phyloP scores from a whole-genome alignment of 2,797 vertebrate species.

The Pseudochaenichthys georgianus region DNA sequence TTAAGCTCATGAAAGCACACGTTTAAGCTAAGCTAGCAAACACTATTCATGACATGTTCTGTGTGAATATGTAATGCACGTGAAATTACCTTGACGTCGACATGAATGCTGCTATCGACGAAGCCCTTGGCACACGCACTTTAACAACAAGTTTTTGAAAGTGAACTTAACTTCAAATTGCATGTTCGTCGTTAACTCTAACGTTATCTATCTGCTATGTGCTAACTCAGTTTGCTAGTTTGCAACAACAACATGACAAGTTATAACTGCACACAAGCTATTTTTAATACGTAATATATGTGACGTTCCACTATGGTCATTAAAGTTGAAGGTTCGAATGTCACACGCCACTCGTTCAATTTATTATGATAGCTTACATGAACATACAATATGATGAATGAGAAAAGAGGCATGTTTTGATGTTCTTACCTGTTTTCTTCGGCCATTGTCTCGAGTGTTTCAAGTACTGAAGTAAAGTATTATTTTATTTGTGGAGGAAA shows the following conservation, averaged over 20 bases:
- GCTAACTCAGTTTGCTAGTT: background rate
- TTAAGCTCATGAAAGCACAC: background rate
- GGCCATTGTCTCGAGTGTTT: conserved; percentile 29
- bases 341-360: background rate
- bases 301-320: background rate
- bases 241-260: background rate
- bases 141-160: background rate
- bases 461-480: too few species aligned
- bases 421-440: conserved; percentile 45
- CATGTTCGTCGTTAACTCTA: background rate
- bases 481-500: background rate
- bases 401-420: fast-evolving
- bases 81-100: conserved; percentile 78
- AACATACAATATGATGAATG: background rate
- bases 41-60: background rate
- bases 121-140: conserved; percentile 29
- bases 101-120: conserved; percentile 49
- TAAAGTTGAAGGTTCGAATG: background rate
- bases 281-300: background rate
- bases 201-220: background rate
- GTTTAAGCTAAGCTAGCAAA: background rate
- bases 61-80: background rate
- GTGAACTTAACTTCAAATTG: background rate
- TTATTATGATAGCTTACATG: background rate
- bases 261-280: background rate